phyloP scores from a whole-genome alignment of 1,140 invertebrate species.

The Pristionchus pacificus region DNA sequence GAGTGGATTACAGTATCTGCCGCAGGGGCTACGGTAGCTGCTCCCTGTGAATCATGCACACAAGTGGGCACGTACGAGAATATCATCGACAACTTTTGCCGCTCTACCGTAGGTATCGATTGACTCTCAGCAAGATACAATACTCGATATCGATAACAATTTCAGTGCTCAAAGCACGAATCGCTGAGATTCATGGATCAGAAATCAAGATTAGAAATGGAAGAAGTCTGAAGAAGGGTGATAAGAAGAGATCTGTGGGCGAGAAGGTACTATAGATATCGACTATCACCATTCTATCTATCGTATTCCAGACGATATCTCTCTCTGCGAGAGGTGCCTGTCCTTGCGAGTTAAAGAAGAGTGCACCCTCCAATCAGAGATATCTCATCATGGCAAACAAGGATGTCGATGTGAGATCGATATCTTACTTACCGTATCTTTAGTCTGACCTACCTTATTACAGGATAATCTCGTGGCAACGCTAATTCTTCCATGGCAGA shows the following conservation, averaged over 20 bases:
- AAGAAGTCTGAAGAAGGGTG: slow-evolving; percentile 28
- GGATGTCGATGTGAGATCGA: slow-evolving; percentile 25
- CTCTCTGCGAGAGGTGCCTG: background rate
- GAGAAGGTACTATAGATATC: slow-evolving; percentile 16
- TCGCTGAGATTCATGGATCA: slow-evolving; percentile 10
- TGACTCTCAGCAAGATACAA: background rate
- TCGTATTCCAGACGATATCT: slow-evolving; percentile 4
- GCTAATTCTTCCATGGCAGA: slow-evolving; percentile 49
- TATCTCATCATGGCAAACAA: slow-evolving; percentile 50
- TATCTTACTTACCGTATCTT: too few species aligned
- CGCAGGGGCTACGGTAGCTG: background rate
- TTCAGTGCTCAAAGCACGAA: slow-evolving; percentile 27
- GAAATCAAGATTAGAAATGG: slow-evolving; percentile 25
- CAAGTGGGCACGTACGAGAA: slow-evolving; percentile 69
- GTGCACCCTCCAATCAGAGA: slow-evolving; percentile 14
- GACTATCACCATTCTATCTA: background rate
- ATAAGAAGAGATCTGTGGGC: slow-evolving; percentile 17
- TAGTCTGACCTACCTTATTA: too few species aligned
- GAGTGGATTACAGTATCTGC: too few species aligned
- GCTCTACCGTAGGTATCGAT: slow-evolving; percentile 64
- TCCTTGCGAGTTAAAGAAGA: slow-evolving; percentile 8
- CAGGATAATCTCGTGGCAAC: slow-evolving; percentile 44
- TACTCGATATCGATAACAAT: background rate
- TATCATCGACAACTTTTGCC: slow-evolving; percentile 67
- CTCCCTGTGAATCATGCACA: slow-evolving; percentile 58